Percentiles rank a stretch among this genome's conserved stretches.
Conservation (phyloP, 1,140 invertebrate genomes). For the Bombus superbus region DNA sequence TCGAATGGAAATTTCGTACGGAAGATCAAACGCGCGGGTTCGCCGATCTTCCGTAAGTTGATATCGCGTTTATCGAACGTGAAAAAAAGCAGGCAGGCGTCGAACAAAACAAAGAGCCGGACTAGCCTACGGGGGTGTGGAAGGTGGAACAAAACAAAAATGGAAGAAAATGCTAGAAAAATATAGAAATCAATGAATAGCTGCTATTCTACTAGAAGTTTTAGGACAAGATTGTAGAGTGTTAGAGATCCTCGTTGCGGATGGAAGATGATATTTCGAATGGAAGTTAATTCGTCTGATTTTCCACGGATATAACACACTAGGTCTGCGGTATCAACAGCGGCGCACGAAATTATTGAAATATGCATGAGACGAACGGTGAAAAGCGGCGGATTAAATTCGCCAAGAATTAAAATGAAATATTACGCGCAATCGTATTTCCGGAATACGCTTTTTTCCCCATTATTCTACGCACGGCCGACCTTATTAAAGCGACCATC, state of each 20-base stretch:
- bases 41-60: conserved; percentile 24
- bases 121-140: neutral
- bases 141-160: neutral
- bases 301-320: conserved; percentile 1
- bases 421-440: conserved; percentile 18
- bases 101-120: neutral
- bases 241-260: no score
- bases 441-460: conserved; percentile 16
- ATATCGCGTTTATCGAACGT: conserved; percentile 37
- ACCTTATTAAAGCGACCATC: conserved; percentile 19
- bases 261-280: neutral
- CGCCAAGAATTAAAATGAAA: conserved; percentile 42
- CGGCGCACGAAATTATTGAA: conserved; percentile 45
- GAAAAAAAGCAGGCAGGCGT: conserved; percentile 5
- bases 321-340: conserved; percentile 24
- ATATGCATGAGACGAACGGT: conserved; percentile 38
- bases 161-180: neutral
- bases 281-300: conserved; percentile 31
- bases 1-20: conserved; percentile 37
- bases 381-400: conserved; percentile 48
- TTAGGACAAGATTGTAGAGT: neutral
- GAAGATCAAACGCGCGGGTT: conserved; percentile 32
- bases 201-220: no score
- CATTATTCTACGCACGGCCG: neutral
- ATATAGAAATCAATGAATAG: neutral